A percentile compares a stretch with the other conserved stretches of the same genome.
These are phyloP conservation scores for Conus ventricosus DNA, from an alignment of 1,140 invertebrate species.

Conservation along the genomic window DNA sequence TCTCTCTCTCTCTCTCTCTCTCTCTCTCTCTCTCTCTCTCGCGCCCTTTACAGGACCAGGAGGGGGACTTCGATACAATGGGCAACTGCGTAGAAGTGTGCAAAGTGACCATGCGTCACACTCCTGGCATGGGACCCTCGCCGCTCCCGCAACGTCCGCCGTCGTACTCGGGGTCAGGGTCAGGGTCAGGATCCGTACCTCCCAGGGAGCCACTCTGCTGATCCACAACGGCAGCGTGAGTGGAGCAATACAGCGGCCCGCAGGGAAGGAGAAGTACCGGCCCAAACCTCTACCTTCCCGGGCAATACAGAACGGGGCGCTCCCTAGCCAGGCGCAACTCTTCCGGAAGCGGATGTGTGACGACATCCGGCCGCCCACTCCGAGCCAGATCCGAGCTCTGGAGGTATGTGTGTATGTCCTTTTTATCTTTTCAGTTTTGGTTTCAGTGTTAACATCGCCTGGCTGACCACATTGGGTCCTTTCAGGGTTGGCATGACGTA, in stretches of 20 bases:
- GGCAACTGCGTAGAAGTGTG: conserved; percentile 55
- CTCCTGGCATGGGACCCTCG: conserved; percentile 30
- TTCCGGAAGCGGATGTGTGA: conserved; percentile 45
- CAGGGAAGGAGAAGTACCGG: conserved; percentile 35
- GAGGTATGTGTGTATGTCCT: conserved; percentile 37
- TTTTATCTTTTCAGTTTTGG: neutral
- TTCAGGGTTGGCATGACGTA: too few species aligned
- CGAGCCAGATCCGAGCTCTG: conserved; percentile 50
- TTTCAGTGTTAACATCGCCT: neutral
- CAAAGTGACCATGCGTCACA: conserved; percentile 47
- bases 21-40: neutral
- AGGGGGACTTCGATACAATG: conserved; percentile 21
- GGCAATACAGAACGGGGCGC: neutral
- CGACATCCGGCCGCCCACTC: conserved; percentile 49
- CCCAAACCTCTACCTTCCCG: conserved; percentile 12
- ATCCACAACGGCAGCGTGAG: neutral
- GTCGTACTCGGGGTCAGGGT: neutral
- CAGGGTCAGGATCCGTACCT: neutral
- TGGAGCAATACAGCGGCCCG: neutral
- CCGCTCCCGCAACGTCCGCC: neutral
- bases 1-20: neutral
- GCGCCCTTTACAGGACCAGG: neutral
- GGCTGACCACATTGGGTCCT: too few species aligned
- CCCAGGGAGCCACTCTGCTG: neutral
- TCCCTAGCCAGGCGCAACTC: neutral